Conservation (phyloP, 2,797 vertebrate species). For the Oreochromis mossambicus region DNA sequence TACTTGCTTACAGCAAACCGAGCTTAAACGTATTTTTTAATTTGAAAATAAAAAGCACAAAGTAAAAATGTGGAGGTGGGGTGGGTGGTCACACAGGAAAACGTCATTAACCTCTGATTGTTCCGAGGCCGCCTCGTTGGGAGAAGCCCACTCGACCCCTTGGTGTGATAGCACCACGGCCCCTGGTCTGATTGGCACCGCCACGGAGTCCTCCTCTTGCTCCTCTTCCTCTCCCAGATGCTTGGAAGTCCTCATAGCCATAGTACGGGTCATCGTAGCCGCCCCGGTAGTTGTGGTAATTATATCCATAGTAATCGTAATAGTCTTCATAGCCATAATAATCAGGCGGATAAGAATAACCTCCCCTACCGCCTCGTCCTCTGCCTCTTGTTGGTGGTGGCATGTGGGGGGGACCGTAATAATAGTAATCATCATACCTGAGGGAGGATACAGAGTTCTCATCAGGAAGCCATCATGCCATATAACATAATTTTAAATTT, state of each 20-base stretch:
- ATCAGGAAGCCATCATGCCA: neutral
- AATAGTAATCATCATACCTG: slow-evolving; percentile 99
- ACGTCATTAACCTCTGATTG: slow-evolving; percentile 82
- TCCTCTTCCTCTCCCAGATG: slow-evolving; percentile 90
- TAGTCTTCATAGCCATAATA: slow-evolving; percentile 99
- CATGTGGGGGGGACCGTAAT: slow-evolving; percentile 96
- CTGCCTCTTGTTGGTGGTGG: slow-evolving; percentile 93
- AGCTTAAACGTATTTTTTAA: neutral
- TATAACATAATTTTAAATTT: neutral
- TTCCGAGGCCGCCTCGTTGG: slow-evolving; percentile 92
- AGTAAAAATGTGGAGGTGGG: neutral
- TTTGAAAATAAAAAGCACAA: neutral
- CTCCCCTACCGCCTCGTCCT: slow-evolving; percentile 89
- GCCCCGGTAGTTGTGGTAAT: slow-evolving; percentile 99
- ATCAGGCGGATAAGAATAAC: slow-evolving; percentile 94
- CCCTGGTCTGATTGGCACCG: slow-evolving; percentile 84
- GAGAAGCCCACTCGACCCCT: slow-evolving; percentile 85
- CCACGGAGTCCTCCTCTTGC: slow-evolving; percentile 83
- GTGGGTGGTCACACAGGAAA: neutral
- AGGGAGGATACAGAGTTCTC: neutral
- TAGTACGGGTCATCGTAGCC: slow-evolving; percentile 99
- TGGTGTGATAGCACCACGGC: slow-evolving; percentile 80
- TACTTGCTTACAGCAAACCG: fast-evolving
- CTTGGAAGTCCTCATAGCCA: slow-evolving; percentile 98
- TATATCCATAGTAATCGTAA: slow-evolving; percentile 99